Conservation (phyloP, 2,888 invertebrate species). For the Agrilus cyanescens region DNA sequence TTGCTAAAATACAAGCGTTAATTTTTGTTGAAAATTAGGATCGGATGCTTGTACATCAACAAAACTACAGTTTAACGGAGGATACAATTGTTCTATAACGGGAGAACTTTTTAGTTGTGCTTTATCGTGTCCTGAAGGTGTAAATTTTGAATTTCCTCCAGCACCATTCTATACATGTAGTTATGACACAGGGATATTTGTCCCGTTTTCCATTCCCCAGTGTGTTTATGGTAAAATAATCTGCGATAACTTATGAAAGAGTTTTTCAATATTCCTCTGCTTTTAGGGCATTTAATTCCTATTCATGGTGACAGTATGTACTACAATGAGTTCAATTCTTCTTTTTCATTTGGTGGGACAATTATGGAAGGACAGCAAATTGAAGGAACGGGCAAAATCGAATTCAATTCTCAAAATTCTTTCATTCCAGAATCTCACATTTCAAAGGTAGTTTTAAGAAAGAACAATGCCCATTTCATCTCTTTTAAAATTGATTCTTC, state of each 20-base stretch:
- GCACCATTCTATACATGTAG: slow-evolving; percentile 52
- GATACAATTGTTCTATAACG: slow-evolving; percentile 57
- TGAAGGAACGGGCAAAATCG: no score
- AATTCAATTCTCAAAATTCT: no score
- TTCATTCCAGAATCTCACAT: no score
- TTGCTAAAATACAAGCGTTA: not conserved
- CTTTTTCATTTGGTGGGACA: no score
- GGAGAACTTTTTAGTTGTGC: slow-evolving; percentile 49
- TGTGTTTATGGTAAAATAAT: slow-evolving; percentile 49
- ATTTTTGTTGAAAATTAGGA: slow-evolving; percentile 33
- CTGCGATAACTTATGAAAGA: no score
- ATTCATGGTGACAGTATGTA: no score
- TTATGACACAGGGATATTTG: slow-evolving; percentile 52
- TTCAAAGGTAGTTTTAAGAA: no score
- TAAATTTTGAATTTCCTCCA: slow-evolving; percentile 48
- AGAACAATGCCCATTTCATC: no score
- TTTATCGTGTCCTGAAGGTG: slow-evolving; percentile 53
- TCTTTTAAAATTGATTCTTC: not conserved
- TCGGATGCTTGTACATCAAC: slow-evolving; percentile 46
- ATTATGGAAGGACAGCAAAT: no score
- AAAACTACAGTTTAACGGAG: slow-evolving; percentile 64
- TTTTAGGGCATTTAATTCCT: no score
- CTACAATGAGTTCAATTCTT: no score
- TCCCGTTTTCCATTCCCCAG: slow-evolving; percentile 59
- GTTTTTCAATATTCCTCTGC: no score